Conservation (phyloP, 2,888 invertebrate species). For the Crocallis elinguaria region DNA sequence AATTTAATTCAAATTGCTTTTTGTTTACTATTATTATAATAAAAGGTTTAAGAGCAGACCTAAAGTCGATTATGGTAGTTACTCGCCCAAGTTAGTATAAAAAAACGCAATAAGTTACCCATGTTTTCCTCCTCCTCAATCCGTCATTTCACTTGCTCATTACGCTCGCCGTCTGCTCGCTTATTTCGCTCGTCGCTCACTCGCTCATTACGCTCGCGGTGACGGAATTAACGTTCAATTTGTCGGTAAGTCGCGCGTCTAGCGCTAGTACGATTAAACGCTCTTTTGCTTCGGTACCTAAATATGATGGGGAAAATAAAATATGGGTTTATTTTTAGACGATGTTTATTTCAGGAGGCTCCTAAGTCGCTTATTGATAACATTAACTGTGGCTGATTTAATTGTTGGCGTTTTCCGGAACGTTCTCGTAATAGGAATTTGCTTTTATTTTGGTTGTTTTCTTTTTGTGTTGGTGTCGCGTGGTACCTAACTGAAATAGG, state of each 20-base stretch:
- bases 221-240: constrained; percentile 14
- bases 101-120: not conserved
- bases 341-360: constrained; percentile 2
- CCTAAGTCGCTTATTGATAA: too few species aligned
- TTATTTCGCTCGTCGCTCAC: not conserved
- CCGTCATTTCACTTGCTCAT: constrained; percentile 5
- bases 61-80: too few species aligned
- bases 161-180: not conserved
- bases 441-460: too few species aligned
- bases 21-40: too few species aligned
- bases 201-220: not conserved
- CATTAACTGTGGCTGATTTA: too few species aligned
- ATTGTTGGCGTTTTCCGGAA: too few species aligned
- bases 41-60: too few species aligned
- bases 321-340: not conserved
- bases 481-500: too few species aligned
- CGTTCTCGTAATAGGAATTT: too few species aligned
- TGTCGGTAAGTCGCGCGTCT: constrained; percentile 8
- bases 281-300: constrained; percentile 5
- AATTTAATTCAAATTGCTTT: too few species aligned
- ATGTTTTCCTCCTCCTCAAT: not conserved
- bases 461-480: too few species aligned
- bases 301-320: constrained; percentile 11
- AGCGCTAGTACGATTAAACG: constrained; percentile 14
- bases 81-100: too few species aligned